Evolutionary conservation across 2,113 vertebrate species (phyloP).

Genomic region (Hyperopisus bebe): DNA sequence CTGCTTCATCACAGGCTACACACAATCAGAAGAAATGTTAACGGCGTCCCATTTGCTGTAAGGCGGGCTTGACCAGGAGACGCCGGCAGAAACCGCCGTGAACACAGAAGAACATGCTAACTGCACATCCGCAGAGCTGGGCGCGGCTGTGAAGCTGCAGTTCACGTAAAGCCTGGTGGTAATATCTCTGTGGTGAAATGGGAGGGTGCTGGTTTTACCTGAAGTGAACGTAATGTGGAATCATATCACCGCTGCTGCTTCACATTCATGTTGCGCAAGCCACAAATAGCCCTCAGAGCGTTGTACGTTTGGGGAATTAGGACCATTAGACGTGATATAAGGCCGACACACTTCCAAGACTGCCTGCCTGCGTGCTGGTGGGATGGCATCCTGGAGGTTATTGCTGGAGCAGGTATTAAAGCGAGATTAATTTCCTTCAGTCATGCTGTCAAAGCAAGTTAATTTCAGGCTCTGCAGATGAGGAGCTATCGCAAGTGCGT

Average conservation of each 20-base stretch:
- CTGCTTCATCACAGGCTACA: background rate
- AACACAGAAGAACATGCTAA: background rate
- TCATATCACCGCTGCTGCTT: background rate
- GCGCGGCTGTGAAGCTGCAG: background rate
- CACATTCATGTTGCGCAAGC: background rate
- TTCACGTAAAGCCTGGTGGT: background rate
- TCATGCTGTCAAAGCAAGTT: background rate
- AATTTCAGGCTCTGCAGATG: background rate
- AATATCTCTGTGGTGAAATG: background rate
- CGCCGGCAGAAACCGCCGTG: background rate
- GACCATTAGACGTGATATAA: conserved; percentile 12
- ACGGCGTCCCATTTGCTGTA: background rate
- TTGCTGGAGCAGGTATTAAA: conserved; percentile 4
- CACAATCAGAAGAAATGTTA: background rate
- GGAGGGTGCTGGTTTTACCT: background rate
- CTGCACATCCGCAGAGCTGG: background rate
- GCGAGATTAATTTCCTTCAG: background rate
- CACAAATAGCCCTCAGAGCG: background rate
- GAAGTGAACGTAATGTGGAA: background rate
- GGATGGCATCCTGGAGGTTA: background rate
- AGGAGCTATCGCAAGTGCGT: background rate
- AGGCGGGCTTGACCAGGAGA: background rate
- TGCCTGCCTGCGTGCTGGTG: background rate
- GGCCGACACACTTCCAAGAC: background rate
- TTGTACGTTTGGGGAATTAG: background rate